Conservation (phyloP, 30 jellyfish, hydroid and myxozoan genomes). For the Pelagia noctiluca region DNA sequence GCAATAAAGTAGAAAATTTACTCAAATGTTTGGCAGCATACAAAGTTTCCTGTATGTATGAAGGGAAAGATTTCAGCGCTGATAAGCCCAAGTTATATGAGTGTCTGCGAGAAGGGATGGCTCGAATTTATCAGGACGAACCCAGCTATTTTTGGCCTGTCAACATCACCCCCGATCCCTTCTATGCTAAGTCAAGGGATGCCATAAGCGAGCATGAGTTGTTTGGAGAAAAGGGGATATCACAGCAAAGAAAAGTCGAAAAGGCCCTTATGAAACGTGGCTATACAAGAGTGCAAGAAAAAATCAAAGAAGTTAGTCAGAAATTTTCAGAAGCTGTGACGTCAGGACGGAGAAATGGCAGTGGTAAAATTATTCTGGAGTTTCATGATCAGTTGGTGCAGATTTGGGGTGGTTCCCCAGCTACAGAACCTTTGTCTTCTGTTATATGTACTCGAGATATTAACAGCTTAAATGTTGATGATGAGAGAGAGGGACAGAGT, state of each 20-base stretch:
- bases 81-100: constrained; percentile 54
- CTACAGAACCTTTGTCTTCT: constrained; percentile 34
- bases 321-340: constrained; percentile 51
- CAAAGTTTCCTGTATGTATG: constrained; percentile 12
- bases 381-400: constrained; percentile 31
- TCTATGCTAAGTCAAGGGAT: constrained; percentile 16
- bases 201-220: not conserved
- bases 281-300: constrained; percentile 44
- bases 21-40: constrained; percentile 23
- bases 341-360: constrained; percentile 56
- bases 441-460: constrained; percentile 26
- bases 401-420: constrained; percentile 67
- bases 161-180: constrained; percentile 35
- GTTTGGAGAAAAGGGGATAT: not conserved
- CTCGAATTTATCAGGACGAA: constrained; percentile 45
- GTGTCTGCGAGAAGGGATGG: constrained; percentile 45
- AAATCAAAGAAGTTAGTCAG: constrained; percentile 64
- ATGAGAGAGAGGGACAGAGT: constrained; percentile 14
- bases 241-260: constrained; percentile 33
- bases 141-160: constrained; percentile 47
- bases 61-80: constrained; percentile 45
- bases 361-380: constrained; percentile 54
- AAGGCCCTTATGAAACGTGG: constrained; percentile 49
- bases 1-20: constrained; percentile 38
- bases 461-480: constrained; percentile 5